Evolutionary conservation across 92 coral and sea anemone species (phyloP), one percentile per base, ranked within the genome.

Genomic region (Phymanthus crucifer): DNA sequence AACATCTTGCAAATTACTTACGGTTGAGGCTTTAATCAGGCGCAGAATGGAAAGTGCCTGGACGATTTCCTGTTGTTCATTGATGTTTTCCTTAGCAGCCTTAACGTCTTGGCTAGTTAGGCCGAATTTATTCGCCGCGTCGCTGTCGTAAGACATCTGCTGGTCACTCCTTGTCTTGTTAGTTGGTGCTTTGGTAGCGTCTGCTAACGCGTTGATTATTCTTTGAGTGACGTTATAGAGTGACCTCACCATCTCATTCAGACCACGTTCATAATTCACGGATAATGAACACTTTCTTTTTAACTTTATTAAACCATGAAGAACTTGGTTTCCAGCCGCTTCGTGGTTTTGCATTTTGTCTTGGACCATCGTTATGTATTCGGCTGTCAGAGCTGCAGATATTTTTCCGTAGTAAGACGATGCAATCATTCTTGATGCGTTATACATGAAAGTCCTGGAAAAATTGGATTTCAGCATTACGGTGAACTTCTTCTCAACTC

Each of bases 211-310:
- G 17, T 40, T 50, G 29, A 80, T 48, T 27, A 79, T 81, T 75
- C 87, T 76, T 38, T 66, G 67, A 1, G 93, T 80, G 26, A 89
- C 76, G 13, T 83, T 74, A 40, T 80, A 72, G 45, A 92, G 78
- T 18, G 90, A 80, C 5, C 67, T 68, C 31, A 83, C 68, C 57
- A 89, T 83, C 17, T 89, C 87, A 4, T 69, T 64, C 18, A 92
- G 72, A 12, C 79, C 88, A 64, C 80, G 89, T 50, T 84, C 86
- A 66, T 87, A 87, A 78, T 89, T 92, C 5, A 80, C 87, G 14
- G 83, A 88, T 71, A 83, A 70, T 13, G 94, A 80, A 56, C 97
- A 92, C 33, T 84, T 83, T 40, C 75, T 81, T 29, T 87, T 85
- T 48, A 83, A 90, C 43, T 87, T 79, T 7, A 83, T 40, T 70